These are phyloP conservation scores for Apoda limacodes DNA, from an alignment of 2,888 invertebrate genomes.

Conservation along the genomic window DNA sequence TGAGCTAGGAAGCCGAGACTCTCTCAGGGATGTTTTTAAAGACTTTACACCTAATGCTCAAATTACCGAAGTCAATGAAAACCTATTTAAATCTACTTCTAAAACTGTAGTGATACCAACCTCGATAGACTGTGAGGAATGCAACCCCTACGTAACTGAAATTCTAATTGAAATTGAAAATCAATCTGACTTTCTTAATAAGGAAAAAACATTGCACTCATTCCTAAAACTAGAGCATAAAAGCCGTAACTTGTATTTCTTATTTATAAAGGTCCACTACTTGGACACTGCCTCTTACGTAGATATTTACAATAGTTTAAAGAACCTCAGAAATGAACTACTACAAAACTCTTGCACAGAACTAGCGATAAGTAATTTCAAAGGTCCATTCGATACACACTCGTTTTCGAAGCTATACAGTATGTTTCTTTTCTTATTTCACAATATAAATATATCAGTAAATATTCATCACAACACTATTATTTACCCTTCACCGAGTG, in stretches of 20 bases:
- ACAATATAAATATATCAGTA: conserved; percentile 18
- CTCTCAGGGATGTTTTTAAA: too few relatives aligned
- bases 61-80: conserved; percentile 6
- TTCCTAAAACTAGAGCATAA: conserved; percentile 5
- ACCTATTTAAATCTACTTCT: conserved; percentile 1
- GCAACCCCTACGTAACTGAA: conserved; percentile 10
- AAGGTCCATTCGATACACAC: conserved; percentile 9
- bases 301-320: conserved; percentile 3
- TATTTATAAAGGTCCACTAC: conserved; percentile 12
- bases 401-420: conserved; percentile 20
- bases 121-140: conserved; percentile 10
- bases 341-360: neutral
- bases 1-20: too few relatives aligned
- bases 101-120: conserved; percentile 9
- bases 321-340: conserved; percentile 5
- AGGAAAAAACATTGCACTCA: conserved; percentile 8
- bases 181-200: conserved; percentile 3
- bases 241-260: conserved; percentile 9
- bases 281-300: conserved; percentile 4
- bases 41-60: neutral
- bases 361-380: conserved; percentile 10
- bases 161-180: neutral
- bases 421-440: conserved; percentile 18
- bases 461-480: conserved; percentile 19
- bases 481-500: conserved; percentile 16